Percentiles rank a stretch among this genome's conserved stretches.
Conservation (phyloP, 2,797 vertebrate genomes). For the Botia kubotai region DNA sequence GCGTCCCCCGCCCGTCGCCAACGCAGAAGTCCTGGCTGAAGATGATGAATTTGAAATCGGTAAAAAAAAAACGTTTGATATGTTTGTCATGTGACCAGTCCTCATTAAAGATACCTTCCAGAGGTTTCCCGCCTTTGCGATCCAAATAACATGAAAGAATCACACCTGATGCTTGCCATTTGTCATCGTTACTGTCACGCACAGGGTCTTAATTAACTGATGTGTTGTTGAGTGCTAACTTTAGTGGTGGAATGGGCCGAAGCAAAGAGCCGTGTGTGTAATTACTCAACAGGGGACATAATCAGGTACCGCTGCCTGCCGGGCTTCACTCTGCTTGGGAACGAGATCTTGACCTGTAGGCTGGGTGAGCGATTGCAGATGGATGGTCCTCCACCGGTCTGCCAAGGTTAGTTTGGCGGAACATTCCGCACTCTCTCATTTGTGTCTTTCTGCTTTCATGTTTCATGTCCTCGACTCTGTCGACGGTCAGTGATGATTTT, state of each 20-base stretch:
- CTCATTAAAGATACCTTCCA: conserved; percentile 34
- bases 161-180: conserved; percentile 36
- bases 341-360: conserved; percentile 93
- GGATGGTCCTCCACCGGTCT: conserved; percentile 90
- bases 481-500: conserved; percentile 14
- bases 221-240: conserved; percentile 47
- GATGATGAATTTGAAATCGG: conserved; percentile 97
- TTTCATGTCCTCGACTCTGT: not conserved
- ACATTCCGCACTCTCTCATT: conserved; percentile 35
- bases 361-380: conserved; percentile 94
- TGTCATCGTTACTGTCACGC: conserved; percentile 52
- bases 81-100: not conserved
- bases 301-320: conserved; percentile 95
- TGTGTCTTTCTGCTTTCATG: conserved; percentile 29
- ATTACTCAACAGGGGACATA: conserved; percentile 88
- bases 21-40: conserved; percentile 90
- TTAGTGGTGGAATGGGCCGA: not conserved
- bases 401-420: conserved; percentile 84
- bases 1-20: conserved; percentile 84
- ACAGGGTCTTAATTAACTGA: conserved; percentile 48
- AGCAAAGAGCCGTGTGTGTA: conserved; percentile 48
- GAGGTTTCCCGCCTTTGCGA: conserved; percentile 4
- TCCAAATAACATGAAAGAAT: not conserved
- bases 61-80: conserved; percentile 34
- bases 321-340: conserved; percentile 95